Base-by-base conservation (phyloP, 2,888 invertebrate species). In the Megamerina dolium region DNA sequence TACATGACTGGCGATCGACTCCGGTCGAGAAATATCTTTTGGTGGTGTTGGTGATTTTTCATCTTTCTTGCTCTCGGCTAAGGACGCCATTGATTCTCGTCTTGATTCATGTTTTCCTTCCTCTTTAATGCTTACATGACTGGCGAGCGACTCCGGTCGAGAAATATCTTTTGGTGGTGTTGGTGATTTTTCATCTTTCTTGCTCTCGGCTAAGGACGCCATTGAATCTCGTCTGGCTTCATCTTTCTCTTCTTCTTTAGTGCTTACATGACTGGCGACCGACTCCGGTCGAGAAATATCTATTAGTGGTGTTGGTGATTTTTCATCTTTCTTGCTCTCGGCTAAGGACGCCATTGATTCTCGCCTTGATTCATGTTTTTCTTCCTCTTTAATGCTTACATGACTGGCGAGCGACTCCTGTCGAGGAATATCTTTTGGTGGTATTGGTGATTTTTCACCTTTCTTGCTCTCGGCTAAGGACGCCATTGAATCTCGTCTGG, bases 241-340 rank as follows among this genome's bases (percentile, higher is more conserved):
- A 9, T 32, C n/a, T 38, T 43, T 26, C 8, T 56, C 49, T 19
- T 41, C 45, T 13, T 37, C 14, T 5, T 18, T 34, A 9, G 45
- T 45, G 18, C 53, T 53, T 2, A 30, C 21, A 21, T 52, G 50
- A 35, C 54, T 54, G 36, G 37, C 40, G 4, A 37, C 46, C 1
- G 69, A 61, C 3, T 54, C 50, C 2, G 64, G 66, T 21, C 68
- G 67, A 0, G 69, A 64, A 8, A 61, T 57, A 8, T 61, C 64
- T 37, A 49, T 48, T 1, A 41, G 20, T 3, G 38, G 9, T 9
- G 33, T 19, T 8, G 27, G 10, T 26, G 34, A 38, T 13, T 37
- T 48, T 4, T 47, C 50, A 20, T 39, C 45, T 12, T 46, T 30
- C 17, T 49, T 38, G 16, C 27, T 37, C 36, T 43, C 45, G n/a